Evolutionary conservation across 2,113 vertebrate genomes (phyloP).

Genomic region (Paradoxurus hermaphroditus): DNA sequence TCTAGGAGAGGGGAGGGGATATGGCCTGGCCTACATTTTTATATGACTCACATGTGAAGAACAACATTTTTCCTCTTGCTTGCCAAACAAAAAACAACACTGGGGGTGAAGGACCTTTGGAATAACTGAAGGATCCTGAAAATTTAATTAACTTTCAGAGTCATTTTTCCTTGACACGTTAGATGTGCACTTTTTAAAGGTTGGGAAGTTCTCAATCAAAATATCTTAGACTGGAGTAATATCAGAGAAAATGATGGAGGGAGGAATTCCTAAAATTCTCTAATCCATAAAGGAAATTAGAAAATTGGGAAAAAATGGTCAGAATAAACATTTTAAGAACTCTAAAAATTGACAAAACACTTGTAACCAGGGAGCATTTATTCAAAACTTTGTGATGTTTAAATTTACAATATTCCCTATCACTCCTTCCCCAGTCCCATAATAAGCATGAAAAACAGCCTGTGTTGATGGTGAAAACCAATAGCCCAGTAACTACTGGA

Average conservation of each 20-base stretch:
- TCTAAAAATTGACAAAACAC: conserved; percentile 2
- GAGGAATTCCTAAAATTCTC: neutral
- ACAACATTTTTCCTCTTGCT: neutral
- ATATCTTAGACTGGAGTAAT: neutral
- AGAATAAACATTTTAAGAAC: neutral
- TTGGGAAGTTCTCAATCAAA: neutral
- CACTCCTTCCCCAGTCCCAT: neutral
- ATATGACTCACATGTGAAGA: neutral
- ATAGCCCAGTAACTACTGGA: neutral
- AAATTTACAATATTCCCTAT: neutral
- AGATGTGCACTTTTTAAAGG: neutral
- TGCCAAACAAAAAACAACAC: neutral
- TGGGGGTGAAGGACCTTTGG: neutral
- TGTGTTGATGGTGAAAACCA: neutral
- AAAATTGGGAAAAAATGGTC: neutral
- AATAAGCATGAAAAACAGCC: neutral
- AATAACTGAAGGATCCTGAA: neutral
- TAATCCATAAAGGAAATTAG: neutral
- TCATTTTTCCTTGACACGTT: neutral
- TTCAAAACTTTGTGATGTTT: neutral
- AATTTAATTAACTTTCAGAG: neutral
- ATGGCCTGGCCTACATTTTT: neutral
- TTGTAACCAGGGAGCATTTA: neutral
- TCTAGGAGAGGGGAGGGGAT: neutral
- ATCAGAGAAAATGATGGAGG: neutral